Evolutionary conservation across 2,888 invertebrate species (phyloP), one percentile per base, ranked within the genome.

Genomic region (Pseudococcus viburni): DNA sequence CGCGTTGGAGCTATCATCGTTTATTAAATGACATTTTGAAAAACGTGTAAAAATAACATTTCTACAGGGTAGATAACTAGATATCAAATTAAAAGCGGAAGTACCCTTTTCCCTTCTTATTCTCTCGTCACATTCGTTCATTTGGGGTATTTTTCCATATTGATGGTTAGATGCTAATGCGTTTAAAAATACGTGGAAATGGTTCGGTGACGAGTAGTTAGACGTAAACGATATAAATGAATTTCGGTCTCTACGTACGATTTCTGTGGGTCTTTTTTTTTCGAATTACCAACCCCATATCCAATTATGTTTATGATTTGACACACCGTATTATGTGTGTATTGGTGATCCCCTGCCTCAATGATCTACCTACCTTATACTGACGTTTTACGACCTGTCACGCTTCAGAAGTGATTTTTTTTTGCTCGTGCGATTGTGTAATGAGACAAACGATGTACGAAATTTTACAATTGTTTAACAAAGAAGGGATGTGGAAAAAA

Each of bases 301-400:
- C 26, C 26, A 33, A 33, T 33, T 33, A 33, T 8, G 42, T 42
- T 42, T 9, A 42, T 42, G 9, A 42, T 51, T 51, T 51, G 48
- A 15, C 48, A 55, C 55, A 55, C 15, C 26, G 3, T n/a, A n/a
- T n/a, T n/a, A 80, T 80, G n/a, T 0, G 22, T 64, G 64, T 22
- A 64, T 19, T 0, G 22, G 55, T 9, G 11, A 7, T n/a, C 64
- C 19, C 64, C 64, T 64, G 22, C 1, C 12, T 22, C 26, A 33
- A 3, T 33, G 26, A 33, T 33, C 19, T 64, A 9, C 51, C 15
- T 15, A 8, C 51, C 11, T 15, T 12, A 51, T 59, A 39, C 39
- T 77, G 39, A n/a, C 77, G 39, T 39, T 77, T 77, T 77, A 77
- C 39, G 39, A 39, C 77, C 73, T 77, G 77, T 77, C 77, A 77